A percentile compares a stretch with the other conserved stretches of the same genome.
These are phyloP conservation scores for Meandrusa payeni DNA, from an alignment of 2,888 invertebrate species.

Conservation along the genomic window DNA sequence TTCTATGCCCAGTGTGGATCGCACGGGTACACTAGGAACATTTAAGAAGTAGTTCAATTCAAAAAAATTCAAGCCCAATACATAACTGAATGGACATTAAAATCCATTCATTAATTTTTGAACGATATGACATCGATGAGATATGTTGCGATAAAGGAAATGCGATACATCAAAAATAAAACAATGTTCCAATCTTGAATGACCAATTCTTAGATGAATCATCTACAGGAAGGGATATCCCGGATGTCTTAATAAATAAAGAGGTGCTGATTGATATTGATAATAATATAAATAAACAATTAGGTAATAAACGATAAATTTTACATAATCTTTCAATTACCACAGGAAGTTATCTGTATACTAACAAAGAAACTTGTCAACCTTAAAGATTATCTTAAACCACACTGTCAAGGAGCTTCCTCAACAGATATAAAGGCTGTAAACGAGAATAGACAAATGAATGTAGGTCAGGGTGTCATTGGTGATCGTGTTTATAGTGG, in stretches of 20 bases:
- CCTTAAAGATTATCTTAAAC: constrained; percentile 3
- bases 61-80: background rate
- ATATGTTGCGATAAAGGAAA: background rate
- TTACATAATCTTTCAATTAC: constrained; percentile 8
- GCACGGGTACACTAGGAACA: constrained; percentile 67
- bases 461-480: constrained; percentile 11
- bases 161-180: constrained; percentile 1
- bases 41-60: too few relatives aligned
- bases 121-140: constrained; percentile 1
- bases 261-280: constrained; percentile 27
- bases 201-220: constrained; percentile 24
- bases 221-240: constrained; percentile 29
- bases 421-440: constrained; percentile 15
- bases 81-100: background rate
- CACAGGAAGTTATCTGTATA: constrained; percentile 6
- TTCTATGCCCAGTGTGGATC: constrained; percentile 70
- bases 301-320: constrained; percentile 3
- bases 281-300: constrained; percentile 36
- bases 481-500: too few relatives aligned
- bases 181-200: background rate
- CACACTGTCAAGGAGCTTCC: constrained; percentile 14
- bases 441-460: background rate
- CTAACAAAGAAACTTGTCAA: constrained; percentile 15
- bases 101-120: background rate
- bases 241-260: constrained; percentile 29